phyloP scores from a whole-genome alignment of 2,888 invertebrate genomes.

The Meteorus colon region DNA sequence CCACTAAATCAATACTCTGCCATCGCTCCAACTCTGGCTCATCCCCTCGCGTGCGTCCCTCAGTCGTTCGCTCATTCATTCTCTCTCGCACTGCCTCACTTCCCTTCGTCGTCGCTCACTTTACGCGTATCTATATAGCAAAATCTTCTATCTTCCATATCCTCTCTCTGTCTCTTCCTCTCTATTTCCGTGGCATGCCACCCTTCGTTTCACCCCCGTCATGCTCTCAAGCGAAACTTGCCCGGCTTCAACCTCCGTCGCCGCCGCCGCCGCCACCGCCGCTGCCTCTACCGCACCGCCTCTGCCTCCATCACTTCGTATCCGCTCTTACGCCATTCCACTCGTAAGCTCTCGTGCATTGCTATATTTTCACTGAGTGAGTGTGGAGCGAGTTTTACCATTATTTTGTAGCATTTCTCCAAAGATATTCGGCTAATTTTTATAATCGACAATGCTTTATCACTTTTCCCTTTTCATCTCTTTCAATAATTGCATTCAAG shows the following conservation, averaged over 20 bases:
- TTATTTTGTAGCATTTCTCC: constrained; percentile 56
- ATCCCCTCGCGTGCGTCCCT: constrained; percentile 65
- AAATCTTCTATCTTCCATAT: constrained; percentile 43
- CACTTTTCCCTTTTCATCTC: too few relatives aligned
- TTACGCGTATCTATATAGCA: constrained; percentile 41
- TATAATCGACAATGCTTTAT: background rate
- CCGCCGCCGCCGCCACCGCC: background rate
- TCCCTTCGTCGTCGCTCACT: constrained; percentile 49
- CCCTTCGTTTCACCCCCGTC: constrained; percentile 69
- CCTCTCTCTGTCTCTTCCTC: constrained; percentile 44
- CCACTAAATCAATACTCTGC: constrained; percentile 73
- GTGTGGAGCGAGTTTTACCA: constrained; percentile 48
- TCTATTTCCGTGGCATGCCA: constrained; percentile 49
- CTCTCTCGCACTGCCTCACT: constrained; percentile 50
- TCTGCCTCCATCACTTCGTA: constrained; percentile 33
- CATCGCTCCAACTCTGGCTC: constrained; percentile 73
- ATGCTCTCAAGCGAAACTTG: constrained; percentile 72
- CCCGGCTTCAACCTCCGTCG: constrained; percentile 55
- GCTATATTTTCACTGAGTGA: constrained; percentile 65
- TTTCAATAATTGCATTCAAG: too few relatives aligned
- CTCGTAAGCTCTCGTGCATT: constrained; percentile 30
- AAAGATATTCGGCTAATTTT: background rate
- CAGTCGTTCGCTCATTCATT: constrained; percentile 55
- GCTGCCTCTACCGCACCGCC: constrained; percentile 48
- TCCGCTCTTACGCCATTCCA: constrained; percentile 28